Evolutionary conservation across 2,888 invertebrate species (phyloP), one percentile per base, ranked within the genome.

Genomic region (Junonia oenone): DNA sequence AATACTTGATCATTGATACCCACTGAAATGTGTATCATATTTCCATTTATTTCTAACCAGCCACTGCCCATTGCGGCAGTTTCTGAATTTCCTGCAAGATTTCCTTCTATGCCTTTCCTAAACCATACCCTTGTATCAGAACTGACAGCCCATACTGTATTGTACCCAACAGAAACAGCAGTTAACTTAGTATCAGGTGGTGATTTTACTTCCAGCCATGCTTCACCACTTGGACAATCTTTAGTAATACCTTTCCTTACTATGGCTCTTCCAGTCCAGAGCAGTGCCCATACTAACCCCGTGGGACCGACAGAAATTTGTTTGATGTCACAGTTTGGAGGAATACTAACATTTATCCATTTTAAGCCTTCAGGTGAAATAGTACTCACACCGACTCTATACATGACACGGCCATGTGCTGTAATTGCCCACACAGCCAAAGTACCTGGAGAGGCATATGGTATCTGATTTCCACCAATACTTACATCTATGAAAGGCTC

Each of bases 371-470:
- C 98, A 1, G 98, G 98, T 15, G 95, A 94, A 35, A 92, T 93
- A 47, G 93, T 93, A 61, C 93, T 94, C 1, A 97, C 97, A 11
- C 95, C 96, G 56, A 94, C 92, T 67, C 98, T 93, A 71, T 95
- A 96, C 95, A 97, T 96, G 22, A 97, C 96, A 73, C 97, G 90
- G 51, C 98, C 98, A 75, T 97, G 95, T 29, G 97, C 95, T 26
- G 98, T 98, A 51, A 98, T 96, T 8, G 97, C 96, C 98, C 98
- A 98, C 6, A 98, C 97, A 58, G 95, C 90, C 68, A 97, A 91
- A 35, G 93, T 93, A 19, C 96, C 96, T 13, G 93, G 90, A 59
- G 93, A 91, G 17, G 95, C 95, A 72, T 95, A 95, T 48, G 96
- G 94, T 64, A 97, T 92, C 72, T 93, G 93, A 72, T 94, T 94